Conservation (phyloP, 1,140 invertebrate species). For the Polypedilum pembai region DNA sequence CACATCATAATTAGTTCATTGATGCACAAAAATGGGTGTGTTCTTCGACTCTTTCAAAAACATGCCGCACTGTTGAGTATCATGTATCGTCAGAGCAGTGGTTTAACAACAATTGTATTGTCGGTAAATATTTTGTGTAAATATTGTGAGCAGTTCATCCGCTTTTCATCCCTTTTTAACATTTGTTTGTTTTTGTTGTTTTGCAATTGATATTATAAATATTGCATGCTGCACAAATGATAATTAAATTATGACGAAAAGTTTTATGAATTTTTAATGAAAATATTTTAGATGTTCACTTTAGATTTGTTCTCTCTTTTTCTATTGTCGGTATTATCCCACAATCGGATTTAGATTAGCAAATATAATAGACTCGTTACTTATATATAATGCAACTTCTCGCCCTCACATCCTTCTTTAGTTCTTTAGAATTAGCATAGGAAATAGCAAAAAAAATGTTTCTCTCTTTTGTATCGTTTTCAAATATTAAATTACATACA, state of each 20-base stretch:
- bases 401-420: not conserved
- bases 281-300: not conserved
- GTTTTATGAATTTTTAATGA: constrained; percentile 19
- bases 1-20: constrained; percentile 34
- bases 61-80: constrained; percentile 30
- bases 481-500: not conserved
- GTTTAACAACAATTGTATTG: not conserved
- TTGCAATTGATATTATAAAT: too few species aligned
- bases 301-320: constrained; percentile 6
- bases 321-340: not conserved
- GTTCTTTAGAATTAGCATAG: too few species aligned
- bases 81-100: not conserved
- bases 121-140: constrained; percentile 21
- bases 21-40: constrained; percentile 41
- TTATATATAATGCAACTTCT: not conserved
- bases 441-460: too few species aligned
- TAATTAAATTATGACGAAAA: not conserved
- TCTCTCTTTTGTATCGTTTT: not conserved
- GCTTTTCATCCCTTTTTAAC: not conserved
- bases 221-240: not conserved
- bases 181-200: not conserved
- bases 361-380: constrained; percentile 14
- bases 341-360: constrained; percentile 12
- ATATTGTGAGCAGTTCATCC: constrained; percentile 11
- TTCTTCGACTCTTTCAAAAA: constrained; percentile 32